These are phyloP conservation scores for Neosalanx taihuensis DNA, from an alignment of 2,797 vertebrate species.

Conservation along the genomic window DNA sequence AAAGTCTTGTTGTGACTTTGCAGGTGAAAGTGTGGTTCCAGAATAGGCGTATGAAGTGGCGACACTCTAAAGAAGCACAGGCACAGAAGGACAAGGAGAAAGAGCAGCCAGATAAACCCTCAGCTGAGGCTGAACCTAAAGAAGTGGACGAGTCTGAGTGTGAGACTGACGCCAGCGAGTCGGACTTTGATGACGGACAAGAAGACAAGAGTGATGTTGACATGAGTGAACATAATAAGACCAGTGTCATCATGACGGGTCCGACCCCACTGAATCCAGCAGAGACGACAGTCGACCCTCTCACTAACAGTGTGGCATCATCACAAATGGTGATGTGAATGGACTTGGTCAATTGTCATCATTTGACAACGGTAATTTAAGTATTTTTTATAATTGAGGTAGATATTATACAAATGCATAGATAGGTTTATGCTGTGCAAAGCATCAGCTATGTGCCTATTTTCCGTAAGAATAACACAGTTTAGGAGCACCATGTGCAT, in stretches of 20 bases:
- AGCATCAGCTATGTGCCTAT: neutral
- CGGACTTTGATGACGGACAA: slow-evolving; percentile 83
- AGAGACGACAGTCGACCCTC: slow-evolving; percentile 40
- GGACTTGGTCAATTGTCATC: neutral
- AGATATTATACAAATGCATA: slow-evolving; percentile 16
- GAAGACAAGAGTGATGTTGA: slow-evolving; percentile 79
- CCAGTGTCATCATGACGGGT: slow-evolving; percentile 79
- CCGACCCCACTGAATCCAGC: slow-evolving; percentile 48
- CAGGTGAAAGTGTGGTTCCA: slow-evolving; percentile 98
- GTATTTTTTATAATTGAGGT: slow-evolving; percentile 11
- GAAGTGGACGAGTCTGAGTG: slow-evolving; percentile 81
- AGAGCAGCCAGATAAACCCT: slow-evolving; percentile 75
- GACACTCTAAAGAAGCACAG: slow-evolving; percentile 97
- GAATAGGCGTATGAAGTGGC: slow-evolving; percentile 95
- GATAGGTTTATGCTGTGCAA: slow-evolving; percentile 5
- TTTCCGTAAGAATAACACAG: slow-evolving; percentile 13
- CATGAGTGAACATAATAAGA: slow-evolving; percentile 74
- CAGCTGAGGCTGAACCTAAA: slow-evolving; percentile 61
- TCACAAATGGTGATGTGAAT: slow-evolving; percentile 65
- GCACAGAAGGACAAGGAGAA: slow-evolving; percentile 96
- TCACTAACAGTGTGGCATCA: slow-evolving; percentile 54
- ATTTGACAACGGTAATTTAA: slow-evolving; percentile 24
- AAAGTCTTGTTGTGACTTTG: neutral
- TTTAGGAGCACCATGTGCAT: slow-evolving; percentile 41
- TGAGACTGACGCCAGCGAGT: slow-evolving; percentile 89